Evolutionary conservation across 2,797 vertebrate genomes (phyloP).

Genomic region (Myripristis jacobus): DNA sequence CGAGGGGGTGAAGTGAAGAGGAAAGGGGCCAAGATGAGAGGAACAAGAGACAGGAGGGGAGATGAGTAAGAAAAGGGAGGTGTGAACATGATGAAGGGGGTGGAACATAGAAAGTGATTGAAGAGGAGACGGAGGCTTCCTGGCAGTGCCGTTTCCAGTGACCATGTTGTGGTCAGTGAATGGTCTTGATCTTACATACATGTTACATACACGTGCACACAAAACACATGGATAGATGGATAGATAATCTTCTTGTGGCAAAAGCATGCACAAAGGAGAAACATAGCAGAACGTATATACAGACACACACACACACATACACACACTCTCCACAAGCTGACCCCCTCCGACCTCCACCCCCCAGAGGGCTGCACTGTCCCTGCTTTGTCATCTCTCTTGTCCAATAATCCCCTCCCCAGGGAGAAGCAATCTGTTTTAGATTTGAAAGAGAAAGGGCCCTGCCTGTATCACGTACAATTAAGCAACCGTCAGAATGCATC

Average conservation of each 20-base stretch:
- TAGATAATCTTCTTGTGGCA: conserved; percentile 63
- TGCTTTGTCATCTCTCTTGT: conserved; percentile 80
- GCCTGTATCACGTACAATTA: conserved; percentile 84
- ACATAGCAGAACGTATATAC: conserved; percentile 49
- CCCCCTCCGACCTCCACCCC: conserved; percentile 58
- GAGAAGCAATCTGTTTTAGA: conserved; percentile 86
- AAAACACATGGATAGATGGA: conserved; percentile 61
- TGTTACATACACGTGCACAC: conserved; percentile 44
- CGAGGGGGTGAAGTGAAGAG: conserved; percentile 53
- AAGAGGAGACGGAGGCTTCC: conserved; percentile 28
- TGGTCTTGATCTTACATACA: conserved; percentile 28
- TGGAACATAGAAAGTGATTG: conserved; percentile 25
- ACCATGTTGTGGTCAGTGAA: conserved; percentile 21
- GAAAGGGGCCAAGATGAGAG: conserved; percentile 47
- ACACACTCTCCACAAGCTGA: conserved; percentile 43
- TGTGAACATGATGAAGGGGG: conserved; percentile 57
- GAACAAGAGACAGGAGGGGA: conserved; percentile 8
- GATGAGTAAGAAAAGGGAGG: conserved; percentile 36
- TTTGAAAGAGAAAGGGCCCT: conserved; percentile 80
- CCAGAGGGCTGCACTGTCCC: conserved; percentile 75
- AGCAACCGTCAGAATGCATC: conserved; percentile 80
- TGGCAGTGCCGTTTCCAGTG: conserved; percentile 2
- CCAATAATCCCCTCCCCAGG: conserved; percentile 79
- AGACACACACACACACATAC: conserved; percentile 25
- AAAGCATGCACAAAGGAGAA: conserved; percentile 46